Conservation (phyloP, 92 coral and sea anemone species). For the Palythoa grandis region DNA sequence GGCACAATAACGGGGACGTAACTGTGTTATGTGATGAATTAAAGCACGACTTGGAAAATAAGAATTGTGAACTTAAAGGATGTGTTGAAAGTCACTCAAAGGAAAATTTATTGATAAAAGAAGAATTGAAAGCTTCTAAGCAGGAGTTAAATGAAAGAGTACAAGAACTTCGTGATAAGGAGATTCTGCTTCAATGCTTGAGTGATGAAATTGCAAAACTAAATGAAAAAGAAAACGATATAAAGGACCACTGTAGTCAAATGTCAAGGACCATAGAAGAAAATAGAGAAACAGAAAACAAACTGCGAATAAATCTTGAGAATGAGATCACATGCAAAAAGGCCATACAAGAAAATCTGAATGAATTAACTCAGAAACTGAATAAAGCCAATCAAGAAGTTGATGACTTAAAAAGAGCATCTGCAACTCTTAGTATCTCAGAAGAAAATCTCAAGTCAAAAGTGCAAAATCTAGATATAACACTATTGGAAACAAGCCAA, state of each 20-base stretch:
- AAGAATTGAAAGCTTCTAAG: conserved; percentile 7
- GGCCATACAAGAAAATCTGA: conserved; percentile 56
- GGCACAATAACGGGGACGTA: conserved; percentile 53
- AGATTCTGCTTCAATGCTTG: conserved; percentile 41
- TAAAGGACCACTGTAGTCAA: conserved; percentile 31
- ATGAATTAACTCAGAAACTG: conserved; percentile 46
- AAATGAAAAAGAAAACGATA: conserved; percentile 43
- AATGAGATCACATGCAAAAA: conserved; percentile 57
- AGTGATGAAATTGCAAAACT: conserved; percentile 61
- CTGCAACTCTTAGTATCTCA: conserved; percentile 18
- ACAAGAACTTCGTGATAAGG: conserved; percentile 51
- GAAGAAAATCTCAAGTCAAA: conserved; percentile 15
- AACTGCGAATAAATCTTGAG: conserved; percentile 32
- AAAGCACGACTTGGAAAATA: conserved; percentile 20
- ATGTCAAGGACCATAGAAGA: conserved; percentile 41
- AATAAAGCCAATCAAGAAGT: conserved; percentile 49
- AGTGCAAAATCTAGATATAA: background rate
- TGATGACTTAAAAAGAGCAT: conserved; percentile 33
- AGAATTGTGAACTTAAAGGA: conserved; percentile 19
- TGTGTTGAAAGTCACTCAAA: conserved; percentile 7
- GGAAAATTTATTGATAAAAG: conserved; percentile 14
- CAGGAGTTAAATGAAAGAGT: conserved; percentile 26
- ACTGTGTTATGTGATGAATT: background rate
- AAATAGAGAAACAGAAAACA: conserved; percentile 31
- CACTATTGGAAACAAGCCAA: conserved; percentile 40